phyloP scores from a whole-genome alignment of 2,113 vertebrate species.

The Bujurquina vittata region DNA sequence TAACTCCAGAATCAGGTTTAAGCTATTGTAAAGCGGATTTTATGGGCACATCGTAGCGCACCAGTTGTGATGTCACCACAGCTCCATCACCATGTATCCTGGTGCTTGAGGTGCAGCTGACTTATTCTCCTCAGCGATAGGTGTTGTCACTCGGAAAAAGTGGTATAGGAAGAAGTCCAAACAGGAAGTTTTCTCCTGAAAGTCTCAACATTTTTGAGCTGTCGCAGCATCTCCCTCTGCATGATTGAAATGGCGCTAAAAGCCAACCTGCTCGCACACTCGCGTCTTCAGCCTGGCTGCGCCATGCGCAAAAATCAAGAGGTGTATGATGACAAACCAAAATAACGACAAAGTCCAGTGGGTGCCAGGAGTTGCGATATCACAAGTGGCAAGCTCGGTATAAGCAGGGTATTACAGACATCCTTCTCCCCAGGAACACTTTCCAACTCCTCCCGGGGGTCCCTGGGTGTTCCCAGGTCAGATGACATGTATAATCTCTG shows the following conservation, averaged over 20 bases:
- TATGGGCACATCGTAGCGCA: not conserved
- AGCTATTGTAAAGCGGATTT: not conserved
- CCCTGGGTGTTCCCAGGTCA: accelerated
- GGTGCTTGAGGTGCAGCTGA: too few species aligned
- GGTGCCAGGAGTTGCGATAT: not conserved
- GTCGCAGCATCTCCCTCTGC: not conserved
- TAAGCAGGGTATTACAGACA: not conserved
- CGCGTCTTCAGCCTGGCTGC: not conserved
- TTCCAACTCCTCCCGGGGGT: not conserved
- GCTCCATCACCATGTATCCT: too few species aligned
- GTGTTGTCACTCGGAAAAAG: too few species aligned
- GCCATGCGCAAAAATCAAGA: not conserved
- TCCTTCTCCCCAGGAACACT: not conserved
- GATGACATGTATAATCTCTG: not conserved
- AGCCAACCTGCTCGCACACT: not conserved
- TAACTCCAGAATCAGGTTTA: not conserved
- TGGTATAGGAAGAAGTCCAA: too few species aligned
- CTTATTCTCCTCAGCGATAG: too few species aligned
- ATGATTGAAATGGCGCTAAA: not conserved
- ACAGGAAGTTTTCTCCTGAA: not conserved
- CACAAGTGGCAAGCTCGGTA: accelerated
- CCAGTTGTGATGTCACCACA: too few species aligned
- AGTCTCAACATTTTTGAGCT: not conserved
- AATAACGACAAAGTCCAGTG: not conserved
- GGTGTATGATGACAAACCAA: not conserved